Evolutionary conservation across 2,113 vertebrate genomes (phyloP), one percentile per base, ranked within the genome.

Genomic region (Percopsis transmontana): DNA sequence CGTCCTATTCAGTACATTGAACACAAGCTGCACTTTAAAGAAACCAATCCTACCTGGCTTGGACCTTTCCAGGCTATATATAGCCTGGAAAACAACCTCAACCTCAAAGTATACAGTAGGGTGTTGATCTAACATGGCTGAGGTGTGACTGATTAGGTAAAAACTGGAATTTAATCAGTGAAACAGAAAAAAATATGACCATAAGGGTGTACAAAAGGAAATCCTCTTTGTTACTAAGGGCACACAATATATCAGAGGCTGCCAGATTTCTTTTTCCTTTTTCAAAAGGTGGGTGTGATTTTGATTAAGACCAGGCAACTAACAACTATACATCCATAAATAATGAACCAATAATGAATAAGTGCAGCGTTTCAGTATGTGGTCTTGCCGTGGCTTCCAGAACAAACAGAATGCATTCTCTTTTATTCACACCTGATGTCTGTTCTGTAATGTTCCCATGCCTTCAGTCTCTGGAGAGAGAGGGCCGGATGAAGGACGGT

Each of bases 11-110:
- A 18, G 27, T 33, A 65, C 60, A 68, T 60, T 76, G 76, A 70
- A 72, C 70, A 79, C 60, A 23, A 66, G 81, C 80, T 63, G 76
- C n/a, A 56, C 57, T 66, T 65, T 50, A 72, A 40, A 76, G 74
- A 77, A 70, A 62, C 39, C 68, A 72, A 39, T 57, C 60, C 75
- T 66, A 23, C 45, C 68, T 64, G 70, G 71, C 68, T 56, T n/a
- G n/a, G n/a, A n/a, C n/a, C n/a, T n/a, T n/a, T n/a, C n/a, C n/a
- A n/a, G n/a, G n/a, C 24, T 62, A 63, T 70, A 54, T 54, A 76
- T 48, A 66, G 20, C 53, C 62, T 59, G 16, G 62, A 55, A 71
- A 71, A 57, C 5, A 45, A 51, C 20, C 69, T 58, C 53, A 68
- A 16, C 68, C 66, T 69, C 27, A 56, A 54, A 58, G 27, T 42